Base-by-base conservation (phyloP, 2,888 invertebrate species). In the Punctoribates punctum region DNA sequence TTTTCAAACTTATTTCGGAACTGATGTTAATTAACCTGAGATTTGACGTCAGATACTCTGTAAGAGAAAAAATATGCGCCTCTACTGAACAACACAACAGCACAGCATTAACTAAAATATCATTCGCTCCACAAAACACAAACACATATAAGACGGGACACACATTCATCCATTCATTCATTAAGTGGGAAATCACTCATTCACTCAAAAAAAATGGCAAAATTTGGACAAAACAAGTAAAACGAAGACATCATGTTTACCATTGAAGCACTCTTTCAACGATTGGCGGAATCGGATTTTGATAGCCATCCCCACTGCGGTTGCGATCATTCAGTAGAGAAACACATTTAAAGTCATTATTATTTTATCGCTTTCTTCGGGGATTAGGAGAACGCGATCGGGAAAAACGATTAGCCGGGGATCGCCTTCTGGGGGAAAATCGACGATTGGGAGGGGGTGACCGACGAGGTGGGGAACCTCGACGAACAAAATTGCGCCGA, bases 341-440 rank as follows among this genome's bases (percentile, higher is more conserved):
- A 46, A 23, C 70, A 42, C 20, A 67, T 67, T 15, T 42, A 34
- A 42, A 65, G 65, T 34, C 34, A 29, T 29, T 25, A 11, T 23
- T 60, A 11, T 42, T 34, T 54, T 73, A 76, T 76, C 73, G 25
- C 34, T 73, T 76, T 73, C 60, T 72, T 42, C 76, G 73, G 20
- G 29, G 29, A 46, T 27, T 38, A 25, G 76, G 76, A 46, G 76
- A 76, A 27, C 72, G 42, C n/a, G 51, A n/a, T n/a, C 51, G 62
- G 34, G 29, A 29, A 17, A 34, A 62, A n/a, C 62, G 62, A 34
- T 15, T 29, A 15, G 62, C 27, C 2, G 62, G 34, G 29, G 29
- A 34, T 62, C 62, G 62, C 15, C n/a, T 25, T n/a, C 62, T 8
- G 17, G 38, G 34, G 34, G 65, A 38, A 34, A 38, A 65, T 13